These are phyloP conservation scores for Gasteruption jaculator DNA, from an alignment of 2,888 invertebrate genomes.

Conservation along the genomic window DNA sequence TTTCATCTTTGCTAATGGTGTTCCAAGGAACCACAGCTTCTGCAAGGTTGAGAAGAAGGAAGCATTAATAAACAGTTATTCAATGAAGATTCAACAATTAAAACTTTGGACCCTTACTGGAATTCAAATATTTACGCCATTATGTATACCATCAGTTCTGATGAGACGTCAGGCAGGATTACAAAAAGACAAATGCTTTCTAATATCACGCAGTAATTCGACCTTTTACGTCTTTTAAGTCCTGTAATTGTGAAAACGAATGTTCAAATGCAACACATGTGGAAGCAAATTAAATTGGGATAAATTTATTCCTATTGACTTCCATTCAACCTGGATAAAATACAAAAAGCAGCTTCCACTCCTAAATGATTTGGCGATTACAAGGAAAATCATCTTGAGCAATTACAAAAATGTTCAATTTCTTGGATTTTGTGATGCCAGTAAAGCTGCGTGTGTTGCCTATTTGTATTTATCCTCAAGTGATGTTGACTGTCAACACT, in stretches of 20 bases:
- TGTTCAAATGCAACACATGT: too few species aligned
- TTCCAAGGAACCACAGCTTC: slow-evolving; percentile 15
- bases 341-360: slow-evolving; percentile 4
- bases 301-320: too few species aligned
- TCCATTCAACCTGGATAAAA: slow-evolving; percentile 6
- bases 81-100: slow-evolving; percentile 1
- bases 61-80: slow-evolving; percentile 6
- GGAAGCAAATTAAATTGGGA: too few species aligned
- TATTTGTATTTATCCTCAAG: slow-evolving; percentile 12
- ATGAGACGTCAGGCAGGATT: not conserved
- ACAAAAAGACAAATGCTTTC: too few species aligned
- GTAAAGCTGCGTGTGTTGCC: too few species aligned
- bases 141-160: slow-evolving; percentile 6
- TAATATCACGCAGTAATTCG: too few species aligned
- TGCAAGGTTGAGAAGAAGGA: slow-evolving; percentile 5
- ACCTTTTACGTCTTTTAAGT: too few species aligned
- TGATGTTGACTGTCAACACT: slow-evolving; percentile 9
- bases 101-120: slow-evolving; percentile 16
- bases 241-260: too few species aligned
- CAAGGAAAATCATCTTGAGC: slow-evolving; percentile 3
- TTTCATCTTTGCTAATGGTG: slow-evolving; percentile 27
- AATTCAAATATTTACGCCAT: slow-evolving; percentile 14
- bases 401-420: slow-evolving; percentile 10
- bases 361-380: slow-evolving; percentile 11
- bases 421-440: too few species aligned